These are phyloP conservation scores for Parotocinclus haroldoi DNA, from an alignment of 2,797 vertebrate species.

Conservation along the genomic window DNA sequence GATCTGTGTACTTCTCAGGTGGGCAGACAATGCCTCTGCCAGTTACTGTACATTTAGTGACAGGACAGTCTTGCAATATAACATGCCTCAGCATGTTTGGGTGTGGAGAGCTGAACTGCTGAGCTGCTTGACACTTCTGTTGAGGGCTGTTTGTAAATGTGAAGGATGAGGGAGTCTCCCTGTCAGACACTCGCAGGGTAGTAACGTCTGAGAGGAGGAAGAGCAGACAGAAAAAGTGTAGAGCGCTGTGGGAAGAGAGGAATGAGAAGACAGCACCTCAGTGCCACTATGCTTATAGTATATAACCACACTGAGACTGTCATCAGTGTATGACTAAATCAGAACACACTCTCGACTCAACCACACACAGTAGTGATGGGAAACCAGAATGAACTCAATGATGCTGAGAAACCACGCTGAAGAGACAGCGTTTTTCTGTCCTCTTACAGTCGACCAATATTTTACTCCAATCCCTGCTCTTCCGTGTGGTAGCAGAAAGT, in stretches of 20 bases:
- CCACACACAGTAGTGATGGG: conserved; percentile 14
- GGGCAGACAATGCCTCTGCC: conserved; percentile 10
- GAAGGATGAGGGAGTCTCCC: conserved; percentile 5
- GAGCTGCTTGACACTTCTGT: conserved; percentile 13
- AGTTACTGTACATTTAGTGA: conserved; percentile 1
- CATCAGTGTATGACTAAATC: conserved; percentile 20
- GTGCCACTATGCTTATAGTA: no score
- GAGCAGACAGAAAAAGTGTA: background rate
- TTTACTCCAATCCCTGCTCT: background rate
- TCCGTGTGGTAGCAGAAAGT: conserved; percentile 12
- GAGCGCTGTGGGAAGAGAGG: background rate
- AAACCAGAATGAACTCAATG: conserved; percentile 3
- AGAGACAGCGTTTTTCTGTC: background rate
- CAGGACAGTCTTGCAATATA: conserved; percentile 14
- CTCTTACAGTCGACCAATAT: conserved; percentile 20
- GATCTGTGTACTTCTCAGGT: background rate
- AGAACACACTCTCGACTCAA: conserved; percentile 12
- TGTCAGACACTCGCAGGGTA: conserved; percentile 23
- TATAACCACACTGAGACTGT: background rate
- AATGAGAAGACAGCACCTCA: background rate
- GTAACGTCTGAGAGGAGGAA: background rate
- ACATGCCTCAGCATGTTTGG: conserved; percentile 3
- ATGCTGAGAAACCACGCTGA: background rate
- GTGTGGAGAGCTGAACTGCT: conserved; percentile 26
- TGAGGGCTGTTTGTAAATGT: conserved; percentile 19